A percentile compares a stretch with the other conserved stretches of the same genome.
These are phyloP conservation scores for Borostomias antarcticus DNA, from an alignment of 2,797 vertebrate genomes.

Conservation along the genomic window DNA sequence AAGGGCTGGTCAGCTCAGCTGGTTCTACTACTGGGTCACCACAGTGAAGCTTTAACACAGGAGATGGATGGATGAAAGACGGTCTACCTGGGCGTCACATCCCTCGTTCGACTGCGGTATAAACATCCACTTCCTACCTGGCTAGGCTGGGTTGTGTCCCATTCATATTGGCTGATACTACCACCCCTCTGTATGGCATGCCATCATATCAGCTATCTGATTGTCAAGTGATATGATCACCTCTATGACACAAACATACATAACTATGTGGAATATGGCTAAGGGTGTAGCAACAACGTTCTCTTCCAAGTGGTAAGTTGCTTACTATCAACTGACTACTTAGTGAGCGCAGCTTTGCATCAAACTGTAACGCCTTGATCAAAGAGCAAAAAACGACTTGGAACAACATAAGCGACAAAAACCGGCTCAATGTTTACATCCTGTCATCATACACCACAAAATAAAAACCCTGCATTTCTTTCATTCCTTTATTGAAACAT, in stretches of 20 bases:
- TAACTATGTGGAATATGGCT: neutral
- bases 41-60: conserved; percentile 3
- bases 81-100: conserved; percentile 18
- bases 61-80: conserved; percentile 16
- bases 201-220: conserved; percentile 6
- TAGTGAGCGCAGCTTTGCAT: neutral
- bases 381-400: neutral
- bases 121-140: no score
- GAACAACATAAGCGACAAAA: neutral
- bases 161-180: no score
- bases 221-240: conserved; percentile 26
- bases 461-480: conserved; percentile 15
- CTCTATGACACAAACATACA: neutral
- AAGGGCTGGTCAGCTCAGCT: neutral
- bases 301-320: neutral
- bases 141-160: no score
- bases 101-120: no score
- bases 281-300: neutral
- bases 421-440: neutral
- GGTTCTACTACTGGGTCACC: conserved; percentile 4
- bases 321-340: neutral
- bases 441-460: conserved; percentile 10
- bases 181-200: neutral
- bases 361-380: neutral
- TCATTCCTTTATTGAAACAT: conserved; percentile 59